Evolutionary conservation across 2,113 vertebrate species (phyloP).

Genomic region (Accipiter virgatus): DNA sequence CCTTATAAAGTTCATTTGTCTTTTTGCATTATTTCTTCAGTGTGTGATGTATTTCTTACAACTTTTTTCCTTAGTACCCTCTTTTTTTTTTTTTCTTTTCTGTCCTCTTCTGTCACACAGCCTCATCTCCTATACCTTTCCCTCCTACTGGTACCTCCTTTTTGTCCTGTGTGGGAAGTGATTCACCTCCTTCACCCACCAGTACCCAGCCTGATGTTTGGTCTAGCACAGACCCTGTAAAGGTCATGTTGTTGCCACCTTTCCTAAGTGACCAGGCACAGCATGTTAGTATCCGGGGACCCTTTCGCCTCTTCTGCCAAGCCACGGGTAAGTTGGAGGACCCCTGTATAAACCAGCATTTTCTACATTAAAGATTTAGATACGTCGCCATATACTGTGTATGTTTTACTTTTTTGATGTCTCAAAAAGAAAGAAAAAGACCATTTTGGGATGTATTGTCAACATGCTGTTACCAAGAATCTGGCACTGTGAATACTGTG

Average conservation of each 20-base stretch:
- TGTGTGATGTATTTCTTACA: slow-evolving; percentile 43
- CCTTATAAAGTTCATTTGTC: neutral
- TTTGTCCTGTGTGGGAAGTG: slow-evolving; percentile 82
- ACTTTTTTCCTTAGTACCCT: slow-evolving; percentile 76
- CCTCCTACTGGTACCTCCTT: slow-evolving; percentile 83
- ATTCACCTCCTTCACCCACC: slow-evolving; percentile 75
- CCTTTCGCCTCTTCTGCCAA: slow-evolving; percentile 93
- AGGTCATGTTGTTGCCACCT: slow-evolving; percentile 87
- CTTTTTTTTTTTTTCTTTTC: slow-evolving; percentile 61
- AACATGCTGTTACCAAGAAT: neutral
- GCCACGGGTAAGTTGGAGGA: slow-evolving; percentile 87
- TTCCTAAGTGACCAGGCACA: slow-evolving; percentile 91
- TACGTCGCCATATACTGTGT: neutral
- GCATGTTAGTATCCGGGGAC: slow-evolving; percentile 81
- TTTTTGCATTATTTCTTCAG: slow-evolving; percentile 12
- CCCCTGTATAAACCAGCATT: neutral
- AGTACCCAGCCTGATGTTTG: slow-evolving; percentile 76
- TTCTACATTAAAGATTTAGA: neutral
- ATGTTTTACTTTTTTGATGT: neutral
- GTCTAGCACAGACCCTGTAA: slow-evolving; percentile 67
- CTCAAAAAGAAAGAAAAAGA: neutral
- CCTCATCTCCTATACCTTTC: slow-evolving; percentile 81
- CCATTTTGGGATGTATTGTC: neutral
- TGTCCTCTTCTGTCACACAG: slow-evolving; percentile 78
- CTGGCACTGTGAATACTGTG: fast-evolving